Evolutionary conservation across 2,113 vertebrate species (phyloP).

Genomic region (Redunca redunca): DNA sequence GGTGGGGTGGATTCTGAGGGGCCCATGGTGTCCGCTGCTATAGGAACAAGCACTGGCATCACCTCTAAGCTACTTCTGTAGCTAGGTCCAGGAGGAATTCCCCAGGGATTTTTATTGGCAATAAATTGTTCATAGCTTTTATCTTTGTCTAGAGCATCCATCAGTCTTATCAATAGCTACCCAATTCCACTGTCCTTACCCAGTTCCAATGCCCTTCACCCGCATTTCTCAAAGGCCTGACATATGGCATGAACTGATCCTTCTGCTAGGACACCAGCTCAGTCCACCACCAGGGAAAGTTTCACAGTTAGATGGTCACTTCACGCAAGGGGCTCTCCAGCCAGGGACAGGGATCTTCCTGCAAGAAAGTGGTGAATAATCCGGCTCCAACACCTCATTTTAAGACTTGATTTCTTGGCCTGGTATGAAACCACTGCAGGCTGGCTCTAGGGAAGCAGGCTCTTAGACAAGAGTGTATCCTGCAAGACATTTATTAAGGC

Average conservation of each 20-base stretch:
- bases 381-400: not conserved
- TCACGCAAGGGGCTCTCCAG: not conserved
- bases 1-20: not conserved
- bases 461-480: not conserved
- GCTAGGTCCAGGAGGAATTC: not conserved
- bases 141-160: not conserved
- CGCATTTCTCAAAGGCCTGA: not conserved
- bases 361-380: not conserved
- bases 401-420: not conserved
- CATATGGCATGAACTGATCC: rapidly evolving
- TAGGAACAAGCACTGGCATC: not conserved
- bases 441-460: not conserved
- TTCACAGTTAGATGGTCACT: not conserved
- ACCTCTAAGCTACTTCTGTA: not conserved
- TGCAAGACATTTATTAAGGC: not conserved
- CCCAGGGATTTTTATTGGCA: not conserved
- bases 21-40: not conserved
- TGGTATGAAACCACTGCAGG: not conserved
- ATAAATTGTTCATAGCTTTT: not conserved
- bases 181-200: not conserved
- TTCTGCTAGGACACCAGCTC: not conserved
- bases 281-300: not conserved
- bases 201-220: not conserved
- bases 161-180: not conserved
- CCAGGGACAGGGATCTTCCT: not conserved